Evolutionary conservation across 2,888 invertebrate genomes (phyloP), one percentile per base, ranked within the genome.

Genomic region (Selenia dentaria): DNA sequence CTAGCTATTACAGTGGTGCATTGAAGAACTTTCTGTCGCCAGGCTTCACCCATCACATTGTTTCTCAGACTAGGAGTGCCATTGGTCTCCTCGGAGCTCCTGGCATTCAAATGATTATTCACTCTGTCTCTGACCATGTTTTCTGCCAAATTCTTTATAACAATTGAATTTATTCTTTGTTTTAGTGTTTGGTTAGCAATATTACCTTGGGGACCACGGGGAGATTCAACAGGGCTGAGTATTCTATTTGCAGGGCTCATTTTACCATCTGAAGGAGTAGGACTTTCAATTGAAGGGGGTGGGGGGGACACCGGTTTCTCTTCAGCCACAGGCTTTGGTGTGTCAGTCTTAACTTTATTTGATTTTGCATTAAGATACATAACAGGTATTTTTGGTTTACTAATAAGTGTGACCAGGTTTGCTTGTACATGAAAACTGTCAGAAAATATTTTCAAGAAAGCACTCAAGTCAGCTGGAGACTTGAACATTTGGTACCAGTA

Each of bases 371-470:
- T 90, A 51, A 91, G 76, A 83, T 90, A 91, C 83, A 90, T 85
- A 53, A 90, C 93, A 62, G 92, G 93, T 65, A 94, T 92, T 91
- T 95, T 95, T 73, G 95, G 94, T 74, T 94, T 93, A 74, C 94
- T 94, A 64, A 96, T 92, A 59, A 97, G 85, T 44, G 96, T 96
- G 66, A 97, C 97, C 81, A 97, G 93, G 91, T 98, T 98, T 39
- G 97, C 94, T 77, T 98, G 97, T 52, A 98, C 97, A 78, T 97
- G 96, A 85, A 98, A 98, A 67, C 96, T 94, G 79, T 98, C 96
- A n/a, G 97, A 96, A 78, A 98, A 97, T 87, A 98, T 94, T 79
- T 97, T 95, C 39, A 98, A 90, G 77, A 98, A 98, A 33, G 97
- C 97, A 35, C 95, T 94, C 59, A 98, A 91, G 83, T 98, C 98